phyloP scores from a whole-genome alignment of 1,140 invertebrate genomes.

The Liolophura sinensis region DNA sequence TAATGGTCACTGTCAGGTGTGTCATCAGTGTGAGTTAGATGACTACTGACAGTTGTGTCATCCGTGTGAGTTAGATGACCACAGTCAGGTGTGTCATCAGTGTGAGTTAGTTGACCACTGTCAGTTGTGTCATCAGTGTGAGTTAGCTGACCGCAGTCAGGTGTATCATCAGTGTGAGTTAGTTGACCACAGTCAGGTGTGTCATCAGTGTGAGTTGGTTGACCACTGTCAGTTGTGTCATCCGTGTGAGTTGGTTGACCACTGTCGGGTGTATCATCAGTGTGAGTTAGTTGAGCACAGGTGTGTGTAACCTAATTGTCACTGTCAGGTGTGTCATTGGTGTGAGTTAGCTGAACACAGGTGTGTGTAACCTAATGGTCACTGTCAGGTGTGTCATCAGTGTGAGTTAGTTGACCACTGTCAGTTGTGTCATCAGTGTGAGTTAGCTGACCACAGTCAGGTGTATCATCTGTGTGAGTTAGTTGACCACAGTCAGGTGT shows the following conservation, averaged over 20 bases:
- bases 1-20: neutral
- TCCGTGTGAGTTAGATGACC: neutral
- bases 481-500: slow-evolving; percentile 1
- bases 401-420: neutral
- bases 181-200: slow-evolving; percentile 16
- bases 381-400: neutral
- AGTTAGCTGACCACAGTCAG: neutral
- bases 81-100: neutral
- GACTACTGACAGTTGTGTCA: too few relatives aligned
- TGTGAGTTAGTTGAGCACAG: neutral
- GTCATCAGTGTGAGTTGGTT: neutral
- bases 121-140: slow-evolving; percentile 11
- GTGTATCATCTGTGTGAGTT: too few relatives aligned
- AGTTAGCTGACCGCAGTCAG: slow-evolving; percentile 67
- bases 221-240: slow-evolving; percentile 68
- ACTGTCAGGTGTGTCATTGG: neutral
- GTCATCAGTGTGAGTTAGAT: neutral
- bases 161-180: slow-evolving; percentile 70
- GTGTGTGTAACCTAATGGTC: neutral
- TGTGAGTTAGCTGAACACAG: too few relatives aligned
- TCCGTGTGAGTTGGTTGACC: slow-evolving; percentile 63
- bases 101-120: slow-evolving; percentile 16
- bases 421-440: too few relatives aligned
- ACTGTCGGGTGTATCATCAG: neutral
- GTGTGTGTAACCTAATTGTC: neutral